Conservation (phyloP, 2,888 invertebrate species). For the Druceiella hillmani region DNA sequence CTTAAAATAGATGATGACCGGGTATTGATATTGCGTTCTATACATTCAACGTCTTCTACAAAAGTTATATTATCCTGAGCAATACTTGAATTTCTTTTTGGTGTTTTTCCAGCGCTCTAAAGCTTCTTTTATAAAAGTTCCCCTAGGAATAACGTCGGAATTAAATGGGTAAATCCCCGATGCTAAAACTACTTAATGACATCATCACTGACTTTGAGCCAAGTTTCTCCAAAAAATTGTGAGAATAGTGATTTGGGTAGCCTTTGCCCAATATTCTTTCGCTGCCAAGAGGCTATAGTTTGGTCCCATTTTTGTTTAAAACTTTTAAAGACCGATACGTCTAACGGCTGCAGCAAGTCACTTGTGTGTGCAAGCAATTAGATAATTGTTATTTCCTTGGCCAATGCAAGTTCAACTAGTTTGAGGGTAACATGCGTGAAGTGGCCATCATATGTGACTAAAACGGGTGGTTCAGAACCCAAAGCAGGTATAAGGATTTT, state of each 20-base stretch:
- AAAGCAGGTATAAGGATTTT: constrained; percentile 8
- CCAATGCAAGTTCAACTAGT: constrained; percentile 5
- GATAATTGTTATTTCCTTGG: no score
- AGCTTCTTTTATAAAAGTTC: constrained; percentile 14
- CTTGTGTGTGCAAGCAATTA: constrained; percentile 11
- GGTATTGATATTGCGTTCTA: neutral
- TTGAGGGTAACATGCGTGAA: constrained; percentile 7
- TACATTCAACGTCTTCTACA: constrained; percentile 2
- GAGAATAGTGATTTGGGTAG: constrained; percentile 14
- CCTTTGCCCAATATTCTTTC: constrained; percentile 13
- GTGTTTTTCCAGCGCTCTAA: constrained; percentile 16
- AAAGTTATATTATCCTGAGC: constrained; percentile 8
- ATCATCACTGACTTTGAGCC: constrained; percentile 11
- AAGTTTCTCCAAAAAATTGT: constrained; percentile 14
- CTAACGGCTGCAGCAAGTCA: constrained; percentile 10
- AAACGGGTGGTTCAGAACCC: constrained; percentile 8
- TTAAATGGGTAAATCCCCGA: constrained; percentile 15
- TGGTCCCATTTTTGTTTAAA: constrained; percentile 18
- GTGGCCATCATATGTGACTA: constrained; percentile 8
- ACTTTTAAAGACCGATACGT: constrained; percentile 14
- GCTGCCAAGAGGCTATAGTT: constrained; percentile 16
- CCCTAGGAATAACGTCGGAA: constrained; percentile 13
- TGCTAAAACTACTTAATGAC: constrained; percentile 14
- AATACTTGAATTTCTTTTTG: constrained; percentile 11
- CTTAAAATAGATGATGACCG: constrained; percentile 3